Conservation (phyloP, 2,113 vertebrate genomes). For the Sinocyclocheilus anophthalmus region DNA sequence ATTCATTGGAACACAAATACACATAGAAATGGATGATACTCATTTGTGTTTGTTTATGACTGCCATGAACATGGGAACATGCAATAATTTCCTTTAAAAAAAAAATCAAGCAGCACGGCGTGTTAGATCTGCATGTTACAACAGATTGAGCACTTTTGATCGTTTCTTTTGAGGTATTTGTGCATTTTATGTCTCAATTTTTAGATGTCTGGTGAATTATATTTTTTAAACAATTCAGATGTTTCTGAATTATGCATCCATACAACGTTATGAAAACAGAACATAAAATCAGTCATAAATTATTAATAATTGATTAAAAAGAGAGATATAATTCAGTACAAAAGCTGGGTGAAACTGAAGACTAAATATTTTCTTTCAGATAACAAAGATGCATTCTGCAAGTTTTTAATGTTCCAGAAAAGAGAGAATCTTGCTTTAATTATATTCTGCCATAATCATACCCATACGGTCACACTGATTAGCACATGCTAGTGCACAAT, state of each 20-base stretch:
- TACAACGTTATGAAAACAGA: neutral
- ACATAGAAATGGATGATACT: neutral
- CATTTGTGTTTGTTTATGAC: no score
- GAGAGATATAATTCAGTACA: neutral
- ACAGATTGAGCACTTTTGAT: no score
- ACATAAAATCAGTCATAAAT: neutral
- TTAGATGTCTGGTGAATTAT: neutral
- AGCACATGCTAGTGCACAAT: neutral
- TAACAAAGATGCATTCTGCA: neutral
- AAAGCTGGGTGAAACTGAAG: neutral
- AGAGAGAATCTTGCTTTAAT: neutral
- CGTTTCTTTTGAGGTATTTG: neutral
- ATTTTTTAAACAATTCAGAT: neutral
- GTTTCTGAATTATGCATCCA: neutral
- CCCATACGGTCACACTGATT: neutral
- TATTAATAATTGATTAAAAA: neutral
- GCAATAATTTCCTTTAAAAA: neutral
- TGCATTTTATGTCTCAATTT: neutral
- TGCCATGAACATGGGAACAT: neutral
- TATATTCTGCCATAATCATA: constrained; percentile 29
- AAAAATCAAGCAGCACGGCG: no score
- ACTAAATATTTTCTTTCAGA: constrained; percentile 7
- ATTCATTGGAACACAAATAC: neutral
- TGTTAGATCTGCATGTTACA: neutral
- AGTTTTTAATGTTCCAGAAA: neutral